Evolutionary conservation across 2,797 vertebrate genomes (phyloP), one percentile per base, ranked within the genome.

Genomic region (Poeciliopsis gracilis): DNA sequence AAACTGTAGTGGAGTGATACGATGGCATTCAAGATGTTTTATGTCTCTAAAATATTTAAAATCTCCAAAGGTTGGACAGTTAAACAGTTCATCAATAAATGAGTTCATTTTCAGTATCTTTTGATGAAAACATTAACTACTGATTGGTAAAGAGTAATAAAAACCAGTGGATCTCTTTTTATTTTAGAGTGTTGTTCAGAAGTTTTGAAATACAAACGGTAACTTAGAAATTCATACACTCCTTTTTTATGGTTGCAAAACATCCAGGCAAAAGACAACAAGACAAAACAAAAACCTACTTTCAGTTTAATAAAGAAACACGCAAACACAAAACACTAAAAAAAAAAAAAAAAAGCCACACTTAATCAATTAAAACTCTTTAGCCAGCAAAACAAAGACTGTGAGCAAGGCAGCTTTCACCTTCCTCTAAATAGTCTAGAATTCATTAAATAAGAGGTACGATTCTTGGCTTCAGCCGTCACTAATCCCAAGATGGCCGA

Each of bases 371-470:
- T 87, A 88, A 82, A 75, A 83, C 81, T 51, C 79, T 79, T 77
- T 87, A 89, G 89, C 86, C 91, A 82, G 85, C 88, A 88, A 90
- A 91, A 87, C 75, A 88, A 89, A 84, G 75, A 91, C 90, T 75
- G 70, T 11, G 80, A 88, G 92, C 82, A 91, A 92, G 89, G 86
- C 82, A 80, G 88, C 80, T 28, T 30, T 57, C 71, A 86, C 89
- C 89, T 92, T 76, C 90, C 87, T 86, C 86, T 81, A 90, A 91
- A 91, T 83, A 91, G 85, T 92, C 83, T 75, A 88, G 84, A 81
- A 86, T 88, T 76, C 86, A 92, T 95, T 94, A 95, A 94, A 96
- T 94, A 94, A 86, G 90, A 94, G 91, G 94, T 93, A 92, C 85
- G 79, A 77, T 84, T 93, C 86, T 90, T 87, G 91, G 80, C 86